Evolutionary conservation across 2,888 invertebrate genomes (phyloP), one percentile per base, ranked within the genome.

Genomic region (Branchinecta sandiegonensis): DNA sequence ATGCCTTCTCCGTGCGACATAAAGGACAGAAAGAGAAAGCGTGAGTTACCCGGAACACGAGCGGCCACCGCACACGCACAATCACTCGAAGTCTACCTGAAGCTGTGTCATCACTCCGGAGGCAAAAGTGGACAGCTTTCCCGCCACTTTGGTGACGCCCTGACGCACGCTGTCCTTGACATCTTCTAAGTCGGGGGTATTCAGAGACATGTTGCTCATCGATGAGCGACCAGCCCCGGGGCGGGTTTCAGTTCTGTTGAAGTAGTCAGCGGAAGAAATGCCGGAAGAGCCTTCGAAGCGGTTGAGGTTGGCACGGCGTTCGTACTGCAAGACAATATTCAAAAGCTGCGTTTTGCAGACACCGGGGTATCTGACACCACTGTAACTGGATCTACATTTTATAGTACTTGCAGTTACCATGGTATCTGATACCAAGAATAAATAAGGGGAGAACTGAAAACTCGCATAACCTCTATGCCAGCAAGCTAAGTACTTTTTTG

Each of bases 101-200:
- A 96, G 83, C 73, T 93, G 91, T 71, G 88, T 87, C 83, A 95
- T 93, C 23, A 96, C 88, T 74, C 93, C 94, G 80, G 88, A 94
- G 73, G 96, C 95, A 72, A 99, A 81, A 72, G 89, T 91, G 74
- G 96, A 95, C 71, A 99, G 81, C 75, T 89, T 89, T n/a, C 94
- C 96, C 67, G 97, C 97, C 71, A 99, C 96, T 81, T 91, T 92
- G 72, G 93, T 93, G 69, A 99, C 96, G 70, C 99, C 96, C 76
- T 93, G 90, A 74, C 90, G 87, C 48, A 99, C 94, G 72, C 94
- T 94, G 80, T 99, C 99, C 77, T 90, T 92, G 56, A 99, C 93
- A 76, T 97, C 97, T 73, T 95, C 91, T 71, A 99, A 83, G 79
- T 99, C 96, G 0, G 84, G 83, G 10, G 80, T 77, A 73, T 76